A percentile compares a stretch with the other conserved stretches of the same genome.
phyloP scores from a whole-genome alignment of 2,797 vertebrate species.

The Aplochiton taeniatus region DNA sequence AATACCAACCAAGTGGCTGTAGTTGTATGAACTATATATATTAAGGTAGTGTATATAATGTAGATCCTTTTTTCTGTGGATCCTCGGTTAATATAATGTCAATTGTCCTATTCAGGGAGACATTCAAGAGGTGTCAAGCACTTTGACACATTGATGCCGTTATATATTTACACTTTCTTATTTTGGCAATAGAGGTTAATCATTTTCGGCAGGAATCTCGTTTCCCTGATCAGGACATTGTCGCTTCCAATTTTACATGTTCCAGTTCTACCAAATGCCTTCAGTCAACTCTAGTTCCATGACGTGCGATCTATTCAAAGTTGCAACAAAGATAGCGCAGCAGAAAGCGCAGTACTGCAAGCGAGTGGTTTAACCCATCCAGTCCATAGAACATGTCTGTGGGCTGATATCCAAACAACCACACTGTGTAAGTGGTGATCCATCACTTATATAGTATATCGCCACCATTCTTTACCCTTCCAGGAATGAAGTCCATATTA shows the following conservation, averaged over 20 bases:
- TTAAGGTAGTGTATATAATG: too few relatives aligned
- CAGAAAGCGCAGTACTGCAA: neutral
- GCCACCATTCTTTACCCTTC: slow-evolving; percentile 53
- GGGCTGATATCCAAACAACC: neutral
- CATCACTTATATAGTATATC: slow-evolving; percentile 15
- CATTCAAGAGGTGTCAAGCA: too few relatives aligned
- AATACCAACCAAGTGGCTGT: too few relatives aligned
- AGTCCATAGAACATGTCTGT: neutral
- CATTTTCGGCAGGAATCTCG: slow-evolving; percentile 46
- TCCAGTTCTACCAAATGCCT: slow-evolving; percentile 44
- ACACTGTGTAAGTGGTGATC: neutral
- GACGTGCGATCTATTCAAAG: slow-evolving; percentile 31
- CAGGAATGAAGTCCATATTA: slow-evolving; percentile 56
- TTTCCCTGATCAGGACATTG: slow-evolving; percentile 41
- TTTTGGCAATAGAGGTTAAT: too few relatives aligned
- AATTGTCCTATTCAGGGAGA: too few relatives aligned
- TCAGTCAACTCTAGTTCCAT: slow-evolving; percentile 40
- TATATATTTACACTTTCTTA: too few relatives aligned
- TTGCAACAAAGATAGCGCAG: neutral
- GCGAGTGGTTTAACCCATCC: neutral
- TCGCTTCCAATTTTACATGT: slow-evolving; percentile 63
- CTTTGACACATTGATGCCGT: too few relatives aligned
- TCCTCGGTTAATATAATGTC: too few relatives aligned
- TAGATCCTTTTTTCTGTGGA: too few relatives aligned
- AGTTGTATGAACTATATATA: too few relatives aligned